Percentiles rank a stretch among this genome's conserved stretches.
phyloP scores from a whole-genome alignment of 2,113 vertebrate species.

The Tichodroma muraria region DNA sequence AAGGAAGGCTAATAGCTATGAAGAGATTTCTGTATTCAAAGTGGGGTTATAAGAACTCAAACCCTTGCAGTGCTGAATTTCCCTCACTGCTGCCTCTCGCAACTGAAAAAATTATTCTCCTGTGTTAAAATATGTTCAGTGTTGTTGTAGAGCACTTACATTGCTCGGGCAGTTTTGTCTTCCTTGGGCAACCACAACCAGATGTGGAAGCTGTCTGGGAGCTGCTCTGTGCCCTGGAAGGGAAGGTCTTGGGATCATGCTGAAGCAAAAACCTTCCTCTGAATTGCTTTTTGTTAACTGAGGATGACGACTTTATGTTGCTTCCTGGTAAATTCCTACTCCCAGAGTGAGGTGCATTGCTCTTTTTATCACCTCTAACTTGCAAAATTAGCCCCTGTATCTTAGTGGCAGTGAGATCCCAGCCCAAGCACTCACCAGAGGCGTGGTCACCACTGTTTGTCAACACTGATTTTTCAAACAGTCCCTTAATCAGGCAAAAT shows the following conservation, averaged over 20 bases:
- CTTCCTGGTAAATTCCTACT: neutral
- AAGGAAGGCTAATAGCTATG: neutral
- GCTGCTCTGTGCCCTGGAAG: neutral
- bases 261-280: neutral
- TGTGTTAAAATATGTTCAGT: neutral
- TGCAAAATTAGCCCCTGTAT: neutral
- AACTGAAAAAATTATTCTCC: neutral
- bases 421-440: neutral
- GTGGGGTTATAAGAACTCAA: neutral
- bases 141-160: neutral
- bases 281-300: neutral
- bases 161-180: neutral
- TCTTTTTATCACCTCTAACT: fast-evolving
- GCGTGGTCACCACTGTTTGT: neutral
- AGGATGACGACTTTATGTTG: neutral
- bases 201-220: neutral
- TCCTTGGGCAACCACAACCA: neutral
- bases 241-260: fast-evolving
- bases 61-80: neutral
- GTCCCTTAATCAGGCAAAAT: neutral
- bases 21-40: neutral
- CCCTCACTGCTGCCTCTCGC: neutral
- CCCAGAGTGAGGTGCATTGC: neutral
- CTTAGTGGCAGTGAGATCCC: neutral
- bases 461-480: neutral